These are phyloP conservation scores for Microcebus ravelobensis DNA, from an alignment of 2,113 vertebrate genomes.

Conservation along the genomic window DNA sequence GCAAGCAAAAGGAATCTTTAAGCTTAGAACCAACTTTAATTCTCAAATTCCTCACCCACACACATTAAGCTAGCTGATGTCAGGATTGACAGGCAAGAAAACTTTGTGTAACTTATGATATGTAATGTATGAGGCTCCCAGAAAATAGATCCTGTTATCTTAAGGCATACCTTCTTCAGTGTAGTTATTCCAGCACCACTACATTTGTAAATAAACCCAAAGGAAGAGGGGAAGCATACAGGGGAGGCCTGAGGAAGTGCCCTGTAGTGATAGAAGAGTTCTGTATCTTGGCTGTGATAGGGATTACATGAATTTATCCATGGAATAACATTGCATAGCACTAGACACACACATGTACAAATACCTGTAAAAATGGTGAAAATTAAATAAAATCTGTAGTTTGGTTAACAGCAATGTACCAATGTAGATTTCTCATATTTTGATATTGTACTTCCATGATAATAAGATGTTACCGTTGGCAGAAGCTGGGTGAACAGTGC, in stretches of 20 bases:
- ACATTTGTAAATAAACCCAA: neutral
- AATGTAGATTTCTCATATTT: neutral
- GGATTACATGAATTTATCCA: neutral
- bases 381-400: neutral
- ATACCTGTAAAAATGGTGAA: neutral
- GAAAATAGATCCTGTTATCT: neutral
- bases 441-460: neutral
- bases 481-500: fast-evolving
- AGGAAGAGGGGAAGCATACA: neutral
- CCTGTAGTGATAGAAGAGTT: neutral
- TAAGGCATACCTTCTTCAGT: neutral
- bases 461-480: neutral
- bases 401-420: neutral
- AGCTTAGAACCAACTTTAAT: neutral
- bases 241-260: neutral
- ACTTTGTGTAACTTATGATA: neutral
- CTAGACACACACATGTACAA: neutral
- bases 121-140: neutral
- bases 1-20: neutral
- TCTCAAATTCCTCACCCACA: neutral
- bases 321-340: neutral
- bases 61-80: neutral
- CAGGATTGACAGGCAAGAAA: neutral
- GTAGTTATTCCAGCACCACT: neutral
- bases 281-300: neutral